Percentiles rank a stretch among this genome's conserved stretches.
These are phyloP conservation scores for Nebria brevicollis DNA, from an alignment of 2,888 invertebrate genomes.

Conservation along the genomic window DNA sequence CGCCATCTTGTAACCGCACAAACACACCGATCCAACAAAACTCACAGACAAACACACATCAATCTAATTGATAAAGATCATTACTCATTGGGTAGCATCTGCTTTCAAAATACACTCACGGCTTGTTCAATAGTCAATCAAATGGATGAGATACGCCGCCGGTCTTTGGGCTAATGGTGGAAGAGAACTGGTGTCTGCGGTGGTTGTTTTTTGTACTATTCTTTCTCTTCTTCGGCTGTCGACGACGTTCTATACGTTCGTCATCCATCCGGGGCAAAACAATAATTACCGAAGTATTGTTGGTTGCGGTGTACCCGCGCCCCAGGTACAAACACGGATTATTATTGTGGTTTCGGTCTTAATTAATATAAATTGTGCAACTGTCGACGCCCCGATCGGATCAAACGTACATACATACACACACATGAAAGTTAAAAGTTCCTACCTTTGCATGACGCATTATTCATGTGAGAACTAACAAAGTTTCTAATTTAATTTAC, in stretches of 20 bases:
- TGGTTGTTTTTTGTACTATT: not conserved
- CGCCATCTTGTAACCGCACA: slow-evolving; percentile 38
- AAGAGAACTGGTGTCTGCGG: not conserved
- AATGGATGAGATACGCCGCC: slow-evolving; percentile 23
- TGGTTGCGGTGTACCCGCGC: not conserved
- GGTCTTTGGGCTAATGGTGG: slow-evolving; percentile 17
- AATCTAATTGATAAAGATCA: slow-evolving; percentile 46
- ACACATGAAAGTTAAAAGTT: not conserved
- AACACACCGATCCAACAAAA: slow-evolving; percentile 32
- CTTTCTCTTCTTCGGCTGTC: not conserved
- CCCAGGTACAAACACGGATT: slow-evolving; percentile 9
- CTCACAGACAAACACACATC: slow-evolving; percentile 21
- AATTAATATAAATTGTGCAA: slow-evolving; percentile 19
- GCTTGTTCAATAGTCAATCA: slow-evolving; percentile 48
- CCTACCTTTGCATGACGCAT: not conserved
- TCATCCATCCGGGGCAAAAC: slow-evolving; percentile 7
- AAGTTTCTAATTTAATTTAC: not conserved
- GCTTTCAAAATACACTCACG: slow-evolving; percentile 52
- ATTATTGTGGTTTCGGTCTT: slow-evolving; percentile 17
- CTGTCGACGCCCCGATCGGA: not conserved
- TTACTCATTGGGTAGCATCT: slow-evolving; percentile 45
- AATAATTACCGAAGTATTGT: slow-evolving; percentile 12
- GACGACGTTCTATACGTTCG: not conserved
- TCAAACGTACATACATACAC: not conserved
- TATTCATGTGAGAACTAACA: not conserved